Conservation (phyloP, 1,140 invertebrate species). For the Polypedilum vanderplanki region DNA sequence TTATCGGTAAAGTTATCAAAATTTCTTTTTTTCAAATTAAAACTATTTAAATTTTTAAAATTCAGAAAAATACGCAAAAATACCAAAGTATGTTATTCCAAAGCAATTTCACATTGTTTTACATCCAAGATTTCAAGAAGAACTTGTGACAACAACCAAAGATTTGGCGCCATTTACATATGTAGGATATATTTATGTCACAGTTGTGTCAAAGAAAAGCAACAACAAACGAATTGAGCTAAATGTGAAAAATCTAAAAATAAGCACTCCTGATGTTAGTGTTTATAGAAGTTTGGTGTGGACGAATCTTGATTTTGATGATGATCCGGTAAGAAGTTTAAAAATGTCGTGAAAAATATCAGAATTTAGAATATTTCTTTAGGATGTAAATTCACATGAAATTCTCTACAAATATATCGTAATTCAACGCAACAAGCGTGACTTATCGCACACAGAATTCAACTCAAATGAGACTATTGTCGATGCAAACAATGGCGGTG, state of each 20-base stretch:
- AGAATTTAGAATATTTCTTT: not conserved
- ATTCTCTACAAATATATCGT: conserved; percentile 21
- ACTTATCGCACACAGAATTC: not conserved
- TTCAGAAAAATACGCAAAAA: conserved; percentile 1
- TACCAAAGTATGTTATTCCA: conserved; percentile 12
- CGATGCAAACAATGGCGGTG: not conserved
- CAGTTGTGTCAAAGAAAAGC: conserved; percentile 8
- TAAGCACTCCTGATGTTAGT: not conserved
- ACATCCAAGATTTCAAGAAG: not conserved
- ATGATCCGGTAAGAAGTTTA: not conserved
- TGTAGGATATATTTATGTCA: not conserved
- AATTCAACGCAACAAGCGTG: conserved; percentile 1
- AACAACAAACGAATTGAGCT: conserved; percentile 12
- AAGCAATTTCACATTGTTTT: not conserved
- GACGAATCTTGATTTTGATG: conserved; percentile 19
- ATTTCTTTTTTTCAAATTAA: not conserved
- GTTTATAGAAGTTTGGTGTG: not conserved
- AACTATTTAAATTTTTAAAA: not conserved
- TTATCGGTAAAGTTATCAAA: not conserved
- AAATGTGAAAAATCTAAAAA: conserved; percentile 17
- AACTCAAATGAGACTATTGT: not conserved
- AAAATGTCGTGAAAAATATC: not conserved
- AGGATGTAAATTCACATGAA: conserved; percentile 8
- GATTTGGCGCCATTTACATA: conserved; percentile 6
- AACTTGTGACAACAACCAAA: not conserved